Evolutionary conservation across 2,113 vertebrate genomes (phyloP).

Genomic region (Chinchilla lanigera): DNA sequence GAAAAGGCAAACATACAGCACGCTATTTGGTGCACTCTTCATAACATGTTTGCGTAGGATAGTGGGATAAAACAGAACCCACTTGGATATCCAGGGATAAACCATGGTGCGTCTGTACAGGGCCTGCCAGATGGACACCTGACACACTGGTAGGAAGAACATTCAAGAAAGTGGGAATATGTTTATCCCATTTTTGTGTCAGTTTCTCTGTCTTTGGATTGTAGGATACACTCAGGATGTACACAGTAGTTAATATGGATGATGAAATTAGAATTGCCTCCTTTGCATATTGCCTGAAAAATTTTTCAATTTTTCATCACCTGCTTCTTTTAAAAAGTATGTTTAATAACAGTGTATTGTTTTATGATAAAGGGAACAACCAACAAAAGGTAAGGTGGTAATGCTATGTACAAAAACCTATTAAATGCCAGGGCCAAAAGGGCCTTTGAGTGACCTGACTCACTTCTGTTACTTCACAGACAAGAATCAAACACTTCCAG

Average conservation of each 20-base stretch:
- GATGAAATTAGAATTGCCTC: background rate
- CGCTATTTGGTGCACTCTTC: background rate
- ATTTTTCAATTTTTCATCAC: conserved; percentile 4
- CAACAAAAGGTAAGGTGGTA: background rate
- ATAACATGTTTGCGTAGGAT: background rate
- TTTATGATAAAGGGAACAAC: conserved; percentile 32
- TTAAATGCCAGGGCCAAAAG: background rate
- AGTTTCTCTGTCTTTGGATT: background rate
- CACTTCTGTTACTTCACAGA: background rate
- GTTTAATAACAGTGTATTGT: background rate
- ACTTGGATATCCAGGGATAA: background rate
- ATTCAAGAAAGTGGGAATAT: background rate
- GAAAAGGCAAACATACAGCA: background rate
- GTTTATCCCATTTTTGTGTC: background rate
- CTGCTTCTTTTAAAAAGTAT: conserved; percentile 14
- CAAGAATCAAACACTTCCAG: background rate
- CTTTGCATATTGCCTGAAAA: too few relatives aligned
- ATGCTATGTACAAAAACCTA: background rate
- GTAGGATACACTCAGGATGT: background rate
- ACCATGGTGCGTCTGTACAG: background rate
- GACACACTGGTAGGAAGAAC: background rate
- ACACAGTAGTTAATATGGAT: background rate
- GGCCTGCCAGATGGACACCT: background rate
- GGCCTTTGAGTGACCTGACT: background rate
- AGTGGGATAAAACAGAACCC: background rate